Conservation (phyloP, 1,140 invertebrate genomes). For the Marisa cornuarietis region DNA sequence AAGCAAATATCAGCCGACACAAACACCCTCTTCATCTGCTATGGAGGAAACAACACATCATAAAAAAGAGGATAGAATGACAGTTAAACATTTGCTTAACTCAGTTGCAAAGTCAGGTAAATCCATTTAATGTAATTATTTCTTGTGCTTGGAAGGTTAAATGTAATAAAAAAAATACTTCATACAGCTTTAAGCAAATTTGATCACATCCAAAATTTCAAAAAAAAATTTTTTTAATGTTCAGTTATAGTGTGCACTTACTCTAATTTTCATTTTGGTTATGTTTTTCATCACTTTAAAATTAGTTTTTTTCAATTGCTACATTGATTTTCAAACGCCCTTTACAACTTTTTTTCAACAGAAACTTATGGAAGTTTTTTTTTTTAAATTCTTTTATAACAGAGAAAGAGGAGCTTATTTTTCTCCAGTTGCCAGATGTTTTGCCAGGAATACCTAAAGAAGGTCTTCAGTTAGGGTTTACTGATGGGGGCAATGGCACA, state of each 20-base stretch:
- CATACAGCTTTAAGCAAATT: too few species aligned
- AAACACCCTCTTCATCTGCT: not conserved
- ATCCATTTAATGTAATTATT: too few species aligned
- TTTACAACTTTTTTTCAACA: not conserved
- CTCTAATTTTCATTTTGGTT: too few species aligned
- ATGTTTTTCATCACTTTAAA: not conserved
- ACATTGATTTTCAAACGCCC: not conserved
- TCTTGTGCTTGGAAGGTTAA: too few species aligned
- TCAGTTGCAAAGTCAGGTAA: constrained; percentile 16
- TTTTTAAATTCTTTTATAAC: constrained; percentile 23
- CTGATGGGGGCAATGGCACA: not conserved
- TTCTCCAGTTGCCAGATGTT: constrained; percentile 56
- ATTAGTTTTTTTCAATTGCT: not conserved
- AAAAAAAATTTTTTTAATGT: too few species aligned
- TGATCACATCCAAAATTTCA: too few species aligned
- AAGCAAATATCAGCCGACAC: not conserved
- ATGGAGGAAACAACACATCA: not conserved
- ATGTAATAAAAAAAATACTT: too few species aligned
- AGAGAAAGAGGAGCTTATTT: constrained; percentile 48
- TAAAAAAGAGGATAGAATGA: not conserved
- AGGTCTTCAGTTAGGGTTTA: constrained; percentile 20
- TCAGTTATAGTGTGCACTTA: too few species aligned
- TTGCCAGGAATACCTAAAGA: constrained; percentile 49
- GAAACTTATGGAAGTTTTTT: not conserved
- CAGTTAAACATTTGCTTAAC: constrained; percentile 1